Conservation (phyloP, 2,888 invertebrate genomes). For the Mythimna loreyi region DNA sequence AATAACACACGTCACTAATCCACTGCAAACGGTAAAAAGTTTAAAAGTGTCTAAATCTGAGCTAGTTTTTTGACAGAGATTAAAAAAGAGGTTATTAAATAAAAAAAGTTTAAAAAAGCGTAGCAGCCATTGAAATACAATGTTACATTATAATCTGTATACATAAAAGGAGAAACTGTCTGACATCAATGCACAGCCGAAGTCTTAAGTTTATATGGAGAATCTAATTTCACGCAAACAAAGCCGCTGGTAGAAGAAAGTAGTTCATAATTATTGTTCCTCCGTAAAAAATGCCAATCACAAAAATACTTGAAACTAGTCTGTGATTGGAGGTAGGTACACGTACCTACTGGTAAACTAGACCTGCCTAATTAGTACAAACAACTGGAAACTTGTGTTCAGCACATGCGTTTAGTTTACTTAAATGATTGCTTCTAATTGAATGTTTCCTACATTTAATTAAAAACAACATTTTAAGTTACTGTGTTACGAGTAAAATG, state of each 20-base stretch:
- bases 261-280: constrained; percentile 6
- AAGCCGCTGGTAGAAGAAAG: no score
- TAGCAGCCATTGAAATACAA: constrained; percentile 1
- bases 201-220: no score
- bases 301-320: constrained; percentile 9
- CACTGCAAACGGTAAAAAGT: no score
- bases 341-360: constrained; percentile 2
- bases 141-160: no score
- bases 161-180: no score
- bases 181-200: no score
- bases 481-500: not conserved
- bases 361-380: constrained; percentile 1
- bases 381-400: constrained; percentile 8
- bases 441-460: not conserved
- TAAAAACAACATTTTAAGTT: not conserved
- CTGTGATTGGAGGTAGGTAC: not conserved
- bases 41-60: not conserved
- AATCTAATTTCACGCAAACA: no score
- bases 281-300: constrained; percentile 20
- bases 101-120: no score
- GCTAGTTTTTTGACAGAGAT: not conserved
- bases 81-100: not conserved
- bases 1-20: no score
- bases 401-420: not conserved
- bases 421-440: not conserved